Percentiles rank a stretch among this genome's conserved stretches.
Evolutionary conservation across 2,888 invertebrate species (phyloP).

Genomic region (Volucella bombylans): DNA sequence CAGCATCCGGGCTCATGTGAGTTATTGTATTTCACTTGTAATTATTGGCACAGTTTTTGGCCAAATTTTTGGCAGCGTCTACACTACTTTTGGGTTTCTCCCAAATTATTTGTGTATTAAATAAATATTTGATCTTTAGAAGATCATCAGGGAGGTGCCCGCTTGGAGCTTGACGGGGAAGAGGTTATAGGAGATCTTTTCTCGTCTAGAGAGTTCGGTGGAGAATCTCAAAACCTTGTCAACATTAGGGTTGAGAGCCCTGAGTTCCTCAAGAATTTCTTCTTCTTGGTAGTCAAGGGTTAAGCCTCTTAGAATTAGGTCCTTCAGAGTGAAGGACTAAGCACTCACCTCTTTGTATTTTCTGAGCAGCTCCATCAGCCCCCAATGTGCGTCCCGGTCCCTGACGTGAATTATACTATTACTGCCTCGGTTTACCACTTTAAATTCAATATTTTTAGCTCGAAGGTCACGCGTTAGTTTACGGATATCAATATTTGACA

Average conservation of each 20-base stretch:
- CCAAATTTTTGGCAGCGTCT: not conserved
- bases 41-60: not conserved
- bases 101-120: not conserved
- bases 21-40: not conserved
- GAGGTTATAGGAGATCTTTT: not conserved
- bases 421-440: too few species aligned
- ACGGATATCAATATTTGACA: too few species aligned
- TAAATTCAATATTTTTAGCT: too few species aligned
- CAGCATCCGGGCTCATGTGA: not conserved
- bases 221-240: not conserved
- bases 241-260: not conserved
- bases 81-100: conserved; percentile 10
- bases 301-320: not conserved
- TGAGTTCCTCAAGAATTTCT: not conserved
- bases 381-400: too few species aligned
- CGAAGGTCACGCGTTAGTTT: too few species aligned
- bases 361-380: too few species aligned
- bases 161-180: not conserved
- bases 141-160: not conserved
- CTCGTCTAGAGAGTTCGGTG: not conserved
- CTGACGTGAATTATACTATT: too few species aligned
- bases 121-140: not conserved
- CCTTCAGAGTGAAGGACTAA: not conserved
- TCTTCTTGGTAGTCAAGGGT: not conserved
- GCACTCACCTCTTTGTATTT: not conserved